Evolutionary conservation across 1,140 invertebrate species (phyloP).

Genomic region (Drosophila albomicans): DNA sequence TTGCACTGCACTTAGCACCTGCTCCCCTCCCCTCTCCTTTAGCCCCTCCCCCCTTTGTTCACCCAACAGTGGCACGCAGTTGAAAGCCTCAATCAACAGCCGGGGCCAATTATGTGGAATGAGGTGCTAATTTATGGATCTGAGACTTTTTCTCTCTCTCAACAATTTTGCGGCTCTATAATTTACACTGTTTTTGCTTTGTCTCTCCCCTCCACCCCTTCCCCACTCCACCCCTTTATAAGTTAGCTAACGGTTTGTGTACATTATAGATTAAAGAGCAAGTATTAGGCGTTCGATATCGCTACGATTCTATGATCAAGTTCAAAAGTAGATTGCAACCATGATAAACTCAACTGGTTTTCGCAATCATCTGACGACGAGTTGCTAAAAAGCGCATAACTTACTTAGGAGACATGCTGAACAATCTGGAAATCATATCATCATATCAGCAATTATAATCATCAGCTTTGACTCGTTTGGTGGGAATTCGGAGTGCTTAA

Average conservation of each 20-base stretch:
- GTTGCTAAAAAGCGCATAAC: slow-evolving; percentile 1
- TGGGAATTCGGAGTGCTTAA: not conserved
- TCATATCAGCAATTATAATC: not conserved
- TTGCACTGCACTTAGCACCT: slow-evolving; percentile 79
- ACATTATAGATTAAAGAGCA: slow-evolving; percentile 55
- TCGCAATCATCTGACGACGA: not conserved
- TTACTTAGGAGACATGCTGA: not conserved
- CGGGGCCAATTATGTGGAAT: slow-evolving; percentile 73
- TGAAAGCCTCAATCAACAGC: slow-evolving; percentile 76
- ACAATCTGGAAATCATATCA: not conserved
- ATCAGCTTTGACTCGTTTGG: not conserved
- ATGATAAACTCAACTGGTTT: slow-evolving; percentile 31
- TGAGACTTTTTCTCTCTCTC: slow-evolving; percentile 54
- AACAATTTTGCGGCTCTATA: slow-evolving; percentile 65
- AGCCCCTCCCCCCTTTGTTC: slow-evolving; percentile 2
- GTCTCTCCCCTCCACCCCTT: slow-evolving; percentile 7
- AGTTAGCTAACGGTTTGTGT: slow-evolving; percentile 63
- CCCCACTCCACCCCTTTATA: not conserved
- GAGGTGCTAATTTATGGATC: slow-evolving; percentile 83
- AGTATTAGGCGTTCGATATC: not conserved
- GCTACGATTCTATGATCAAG: slow-evolving; percentile 8
- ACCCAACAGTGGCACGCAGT: slow-evolving; percentile 28
- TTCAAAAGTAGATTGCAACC: slow-evolving; percentile 26
- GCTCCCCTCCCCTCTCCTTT: not conserved
- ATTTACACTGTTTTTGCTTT: slow-evolving; percentile 68